Evolutionary conservation across 2,797 vertebrate species (phyloP), one percentile per base, ranked within the genome.

Genomic region (Paedocypris micromegethes): DNA sequence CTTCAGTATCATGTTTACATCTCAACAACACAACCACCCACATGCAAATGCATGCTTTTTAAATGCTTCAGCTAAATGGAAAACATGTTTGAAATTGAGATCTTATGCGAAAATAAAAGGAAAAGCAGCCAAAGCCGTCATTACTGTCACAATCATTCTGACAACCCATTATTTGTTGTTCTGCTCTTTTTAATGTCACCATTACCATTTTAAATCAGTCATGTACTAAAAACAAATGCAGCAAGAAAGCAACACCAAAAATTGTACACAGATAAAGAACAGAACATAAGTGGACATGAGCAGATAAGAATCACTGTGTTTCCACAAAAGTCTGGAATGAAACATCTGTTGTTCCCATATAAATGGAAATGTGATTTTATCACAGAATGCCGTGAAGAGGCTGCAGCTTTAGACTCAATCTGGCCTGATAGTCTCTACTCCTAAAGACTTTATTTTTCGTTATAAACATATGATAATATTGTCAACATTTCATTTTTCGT

Each of bases 281-380:
- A 23, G 23, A n/a, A 23, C 48, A 58, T 56, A 41, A 48, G 47
- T 50, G 9, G 3, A 23, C 9, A 39, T 49, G 56, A 45, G 48
- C 65, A 9, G 50, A 23, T 23, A 23, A 23, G 50, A 5, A 41
- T 47, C 52, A 9, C 43, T 48, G 58, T 4, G 9, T 41, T 57
- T 40, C 52, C 52, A 57, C 43, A 80, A 81, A 83, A 60, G 75
- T 79, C n/a, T 1, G 51, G 70, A 40, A 54, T n/a, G 46, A 5
- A 58, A 75, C 78, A 84, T 86, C 82, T 86, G 81, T 78, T 82
- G 72, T 86, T 86, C 85, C 72, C 75, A 80, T 84, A 71, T 66
- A 6, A 78, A 73, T 61, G 4, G 79, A 72, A 82, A 82, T 78
- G 75, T 71, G 76, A 83, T 83, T 65, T 66, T 72, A 71, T 84